These are phyloP conservation scores for Agrenia bidenticulata DNA, from an alignment of 2,888 invertebrate species.

Conservation along the genomic window DNA sequence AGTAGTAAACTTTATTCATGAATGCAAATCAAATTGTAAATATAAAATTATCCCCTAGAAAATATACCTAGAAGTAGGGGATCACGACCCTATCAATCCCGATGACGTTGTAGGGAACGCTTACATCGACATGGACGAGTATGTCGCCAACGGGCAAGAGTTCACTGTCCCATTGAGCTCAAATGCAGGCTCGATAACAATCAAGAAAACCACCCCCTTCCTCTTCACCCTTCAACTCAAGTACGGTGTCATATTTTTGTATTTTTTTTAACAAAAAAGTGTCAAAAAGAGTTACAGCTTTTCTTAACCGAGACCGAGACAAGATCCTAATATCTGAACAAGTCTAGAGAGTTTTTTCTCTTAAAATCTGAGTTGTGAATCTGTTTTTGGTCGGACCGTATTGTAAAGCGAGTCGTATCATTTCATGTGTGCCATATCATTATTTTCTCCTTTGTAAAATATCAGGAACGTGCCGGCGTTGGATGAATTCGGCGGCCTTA, in stretches of 20 bases:
- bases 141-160: constrained; percentile 26
- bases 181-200: constrained; percentile 37
- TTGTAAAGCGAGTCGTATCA: too few species aligned
- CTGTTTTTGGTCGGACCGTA: too few species aligned
- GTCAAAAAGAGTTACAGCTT: too few species aligned
- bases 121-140: constrained; percentile 38
- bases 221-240: constrained; percentile 35
- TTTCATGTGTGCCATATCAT: too few species aligned
- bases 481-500: constrained; percentile 40
- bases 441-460: background rate
- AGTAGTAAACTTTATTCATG: background rate
- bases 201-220: constrained; percentile 41
- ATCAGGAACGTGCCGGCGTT: constrained; percentile 33
- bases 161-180: constrained; percentile 34
- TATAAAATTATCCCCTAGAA: constrained; percentile 4
- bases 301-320: too few species aligned
- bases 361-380: too few species aligned
- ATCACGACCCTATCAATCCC: constrained; percentile 45
- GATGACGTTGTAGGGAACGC: constrained; percentile 41
- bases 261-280: too few species aligned
- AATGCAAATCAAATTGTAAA: background rate
- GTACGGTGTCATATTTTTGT: constrained; percentile 22
- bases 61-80: constrained; percentile 40
- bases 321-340: too few species aligned
- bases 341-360: too few species aligned